Conservation (phyloP, 2,888 invertebrate species). For the Habroteleia sp. region DNA sequence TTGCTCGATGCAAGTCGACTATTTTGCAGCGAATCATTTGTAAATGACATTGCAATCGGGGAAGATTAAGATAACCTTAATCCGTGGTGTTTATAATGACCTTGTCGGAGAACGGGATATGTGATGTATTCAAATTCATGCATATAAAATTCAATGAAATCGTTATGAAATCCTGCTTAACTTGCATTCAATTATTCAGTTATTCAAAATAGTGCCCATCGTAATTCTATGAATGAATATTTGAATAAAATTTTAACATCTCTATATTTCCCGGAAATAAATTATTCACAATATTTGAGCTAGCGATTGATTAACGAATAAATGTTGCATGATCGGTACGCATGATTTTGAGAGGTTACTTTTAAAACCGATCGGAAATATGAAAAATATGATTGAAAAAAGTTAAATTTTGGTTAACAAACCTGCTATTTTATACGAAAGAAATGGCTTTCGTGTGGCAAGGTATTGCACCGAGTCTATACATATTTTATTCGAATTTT, state of each 20-base stretch:
- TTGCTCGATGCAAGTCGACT: not conserved
- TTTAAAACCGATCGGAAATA: too few species aligned
- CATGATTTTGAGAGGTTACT: too few species aligned
- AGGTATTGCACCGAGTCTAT: not conserved
- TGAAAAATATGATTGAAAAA: slow-evolving; percentile 1
- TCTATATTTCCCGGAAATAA: slow-evolving; percentile 26
- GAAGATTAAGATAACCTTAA: slow-evolving; percentile 45
- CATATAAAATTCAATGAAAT: slow-evolving; percentile 60
- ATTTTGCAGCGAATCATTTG: slow-evolving; percentile 23
- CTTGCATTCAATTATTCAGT: slow-evolving; percentile 61
- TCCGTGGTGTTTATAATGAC: slow-evolving; percentile 48
- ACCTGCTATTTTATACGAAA: too few species aligned
- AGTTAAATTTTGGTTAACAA: not conserved
- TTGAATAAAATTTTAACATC: slow-evolving; percentile 48
- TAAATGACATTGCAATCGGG: slow-evolving; percentile 26
- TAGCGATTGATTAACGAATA: slow-evolving; percentile 20
- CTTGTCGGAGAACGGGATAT: slow-evolving; percentile 25
- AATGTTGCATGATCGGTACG: not conserved
- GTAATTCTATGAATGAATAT: slow-evolving; percentile 54
- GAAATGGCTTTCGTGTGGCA: not conserved
- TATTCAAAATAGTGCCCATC: slow-evolving; percentile 58
- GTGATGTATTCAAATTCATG: slow-evolving; percentile 54
- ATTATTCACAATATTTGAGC: slow-evolving; percentile 37
- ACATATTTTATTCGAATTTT: slow-evolving; percentile 18
- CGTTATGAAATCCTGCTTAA: slow-evolving; percentile 57